phyloP scores from a whole-genome alignment of 2,113 vertebrate species.

The Entomyzon cyanotis region DNA sequence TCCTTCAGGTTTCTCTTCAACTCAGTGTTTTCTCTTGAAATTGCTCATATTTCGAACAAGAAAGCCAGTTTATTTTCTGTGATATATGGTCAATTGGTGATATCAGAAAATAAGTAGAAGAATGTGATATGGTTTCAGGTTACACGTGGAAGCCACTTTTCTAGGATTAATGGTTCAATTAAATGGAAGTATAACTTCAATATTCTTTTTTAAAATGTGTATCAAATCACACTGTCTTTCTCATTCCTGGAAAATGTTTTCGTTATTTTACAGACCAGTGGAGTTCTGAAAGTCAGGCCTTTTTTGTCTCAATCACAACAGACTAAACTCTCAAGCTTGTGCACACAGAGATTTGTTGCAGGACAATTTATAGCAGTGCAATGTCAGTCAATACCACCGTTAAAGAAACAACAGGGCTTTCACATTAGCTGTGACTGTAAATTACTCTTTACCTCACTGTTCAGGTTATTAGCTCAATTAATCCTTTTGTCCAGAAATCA shows the following conservation, averaged over 20 bases:
- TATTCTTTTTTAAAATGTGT: conserved; percentile 34
- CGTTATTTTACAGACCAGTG: conserved; percentile 38
- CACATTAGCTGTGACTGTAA: not conserved
- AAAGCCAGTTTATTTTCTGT: conserved; percentile 35
- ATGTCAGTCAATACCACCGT: not conserved
- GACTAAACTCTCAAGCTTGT: not conserved
- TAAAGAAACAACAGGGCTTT: not conserved
- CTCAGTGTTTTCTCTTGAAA: conserved; percentile 19
- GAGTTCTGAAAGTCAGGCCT: not conserved
- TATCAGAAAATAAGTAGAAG: conserved; percentile 23
- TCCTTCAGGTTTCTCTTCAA: not conserved
- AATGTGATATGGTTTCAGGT: conserved; percentile 38
- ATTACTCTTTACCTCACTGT: not conserved
- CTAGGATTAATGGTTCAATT: conserved; percentile 63
- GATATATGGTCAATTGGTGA: not conserved
- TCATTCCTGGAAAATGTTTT: conserved; percentile 8
- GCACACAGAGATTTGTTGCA: not conserved
- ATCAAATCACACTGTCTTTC: conserved; percentile 27
- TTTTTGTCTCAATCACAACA: not conserved
- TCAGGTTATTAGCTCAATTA: conserved; percentile 5
- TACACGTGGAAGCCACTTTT: conserved; percentile 39
- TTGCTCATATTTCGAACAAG: conserved; percentile 21
- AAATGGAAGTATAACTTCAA: conserved; percentile 44
- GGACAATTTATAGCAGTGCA: conserved; percentile 4
- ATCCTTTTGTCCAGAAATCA: not conserved